A percentile compares a stretch with the other conserved stretches of the same genome.
Evolutionary conservation across 2,888 invertebrate genomes (phyloP).

Genomic region (Cristatella mucedo): DNA sequence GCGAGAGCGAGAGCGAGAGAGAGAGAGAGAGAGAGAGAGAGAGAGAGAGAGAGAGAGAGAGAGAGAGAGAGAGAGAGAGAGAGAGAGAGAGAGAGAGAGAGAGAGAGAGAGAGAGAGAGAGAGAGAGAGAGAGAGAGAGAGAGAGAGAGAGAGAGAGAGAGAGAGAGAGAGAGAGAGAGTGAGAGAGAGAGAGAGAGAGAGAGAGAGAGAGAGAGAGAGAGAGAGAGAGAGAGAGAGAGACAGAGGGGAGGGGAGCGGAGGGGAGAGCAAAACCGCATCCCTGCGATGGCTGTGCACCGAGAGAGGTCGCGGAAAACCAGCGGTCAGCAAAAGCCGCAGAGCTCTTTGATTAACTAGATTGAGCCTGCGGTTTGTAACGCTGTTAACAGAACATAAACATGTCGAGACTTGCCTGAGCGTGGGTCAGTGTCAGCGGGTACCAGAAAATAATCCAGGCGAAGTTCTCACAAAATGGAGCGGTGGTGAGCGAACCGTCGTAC

Average conservation of each 20-base stretch:
- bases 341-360: too few relatives aligned
- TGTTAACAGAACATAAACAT: too few relatives aligned
- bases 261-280: too few relatives aligned
- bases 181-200: conserved; percentile 11
- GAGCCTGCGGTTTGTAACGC: too few relatives aligned
- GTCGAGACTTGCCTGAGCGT: too few relatives aligned
- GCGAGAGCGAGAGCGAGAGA: conserved; percentile 4
- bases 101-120: background rate
- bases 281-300: too few relatives aligned
- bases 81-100: background rate
- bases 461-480: too few relatives aligned
- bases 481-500: too few relatives aligned
- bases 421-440: too few relatives aligned
- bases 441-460: too few relatives aligned
- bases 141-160: conserved; percentile 1
- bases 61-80: background rate
- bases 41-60: background rate
- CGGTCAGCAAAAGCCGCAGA: too few relatives aligned
- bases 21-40: background rate
- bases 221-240: conserved; percentile 8
- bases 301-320: too few relatives aligned
- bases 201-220: conserved; percentile 11
- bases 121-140: background rate
- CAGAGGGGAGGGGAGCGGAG: background rate
- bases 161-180: background rate